Percentiles rank a stretch among this genome's conserved stretches.
phyloP scores from a whole-genome alignment of 2,113 vertebrate species.

The Syngnathus typhle region DNA sequence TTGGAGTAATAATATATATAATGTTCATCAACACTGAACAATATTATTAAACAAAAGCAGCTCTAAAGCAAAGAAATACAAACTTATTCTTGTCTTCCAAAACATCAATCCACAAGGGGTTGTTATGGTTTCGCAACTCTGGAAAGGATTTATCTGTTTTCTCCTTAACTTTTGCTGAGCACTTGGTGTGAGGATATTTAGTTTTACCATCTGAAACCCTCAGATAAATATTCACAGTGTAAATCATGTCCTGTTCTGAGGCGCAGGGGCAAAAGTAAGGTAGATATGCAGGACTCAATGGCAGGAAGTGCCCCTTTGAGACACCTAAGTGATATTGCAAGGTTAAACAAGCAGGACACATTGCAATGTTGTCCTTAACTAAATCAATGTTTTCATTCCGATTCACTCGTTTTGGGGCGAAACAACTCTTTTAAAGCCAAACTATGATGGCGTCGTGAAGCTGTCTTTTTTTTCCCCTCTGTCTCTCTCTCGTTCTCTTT shows the following conservation, averaged over 20 bases:
- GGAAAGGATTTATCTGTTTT: neutral
- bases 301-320: conserved; percentile 39
- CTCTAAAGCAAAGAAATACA: neutral
- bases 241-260: conserved; percentile 24
- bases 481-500: too few species aligned
- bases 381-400: conserved; percentile 22
- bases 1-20: too few species aligned
- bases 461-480: too few species aligned
- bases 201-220: conserved; percentile 26
- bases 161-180: conserved; percentile 6
- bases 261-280: neutral
- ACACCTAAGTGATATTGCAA: neutral
- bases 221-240: conserved; percentile 27
- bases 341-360: conserved; percentile 31
- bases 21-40: too few species aligned
- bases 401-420: neutral
- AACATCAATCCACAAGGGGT: neutral
- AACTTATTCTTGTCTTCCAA: neutral
- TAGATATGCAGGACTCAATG: conserved; percentile 31
- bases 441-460: too few species aligned
- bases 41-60: too few species aligned
- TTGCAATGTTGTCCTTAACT: neutral
- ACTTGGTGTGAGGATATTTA: conserved; percentile 28
- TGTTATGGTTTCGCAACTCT: conserved; percentile 8
- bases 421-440: neutral